A percentile compares a stretch with the other conserved stretches of the same genome.
These are phyloP conservation scores for Cyclura pinguis DNA, from an alignment of 2,797 vertebrate species.

Conservation along the genomic window DNA sequence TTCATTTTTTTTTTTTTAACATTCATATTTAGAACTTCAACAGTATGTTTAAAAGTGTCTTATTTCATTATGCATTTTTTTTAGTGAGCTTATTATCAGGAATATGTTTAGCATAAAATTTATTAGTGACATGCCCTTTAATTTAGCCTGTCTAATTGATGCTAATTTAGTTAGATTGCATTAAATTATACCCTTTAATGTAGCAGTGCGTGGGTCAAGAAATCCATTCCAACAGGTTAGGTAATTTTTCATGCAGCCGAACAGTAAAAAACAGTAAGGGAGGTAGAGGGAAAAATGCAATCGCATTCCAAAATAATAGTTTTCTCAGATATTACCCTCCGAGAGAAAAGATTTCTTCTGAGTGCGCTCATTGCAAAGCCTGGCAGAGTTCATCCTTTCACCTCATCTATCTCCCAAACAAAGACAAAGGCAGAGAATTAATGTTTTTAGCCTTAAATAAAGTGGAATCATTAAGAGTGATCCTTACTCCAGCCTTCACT, in stretches of 20 bases:
- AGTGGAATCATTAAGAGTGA: constrained; percentile 63
- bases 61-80: constrained; percentile 80
- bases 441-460: constrained; percentile 63
- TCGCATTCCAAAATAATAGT: constrained; percentile 74
- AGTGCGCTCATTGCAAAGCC: constrained; percentile 62
- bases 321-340: constrained; percentile 70
- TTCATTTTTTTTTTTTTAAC: constrained; percentile 74
- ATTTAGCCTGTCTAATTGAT: constrained; percentile 85
- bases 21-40: constrained; percentile 72
- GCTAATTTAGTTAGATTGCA: constrained; percentile 84
- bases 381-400: constrained; percentile 63
- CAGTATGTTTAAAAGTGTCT: constrained; percentile 74
- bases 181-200: constrained; percentile 85
- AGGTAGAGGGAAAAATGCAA: constrained; percentile 71
- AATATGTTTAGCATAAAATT: constrained; percentile 85
- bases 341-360: constrained; percentile 59
- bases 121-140: constrained; percentile 86
- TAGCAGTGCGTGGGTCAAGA: constrained; percentile 81
- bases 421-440: constrained; percentile 68
- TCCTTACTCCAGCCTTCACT: constrained; percentile 65
- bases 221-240: constrained; percentile 81
- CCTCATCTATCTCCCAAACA: constrained; percentile 66
- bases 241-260: constrained; percentile 79
- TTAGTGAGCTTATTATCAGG: constrained; percentile 80
- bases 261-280: constrained; percentile 72